A percentile compares a stretch with the other conserved stretches of the same genome.
Conservation (phyloP, 2,888 invertebrate species). For the Caradrina kadenii region DNA sequence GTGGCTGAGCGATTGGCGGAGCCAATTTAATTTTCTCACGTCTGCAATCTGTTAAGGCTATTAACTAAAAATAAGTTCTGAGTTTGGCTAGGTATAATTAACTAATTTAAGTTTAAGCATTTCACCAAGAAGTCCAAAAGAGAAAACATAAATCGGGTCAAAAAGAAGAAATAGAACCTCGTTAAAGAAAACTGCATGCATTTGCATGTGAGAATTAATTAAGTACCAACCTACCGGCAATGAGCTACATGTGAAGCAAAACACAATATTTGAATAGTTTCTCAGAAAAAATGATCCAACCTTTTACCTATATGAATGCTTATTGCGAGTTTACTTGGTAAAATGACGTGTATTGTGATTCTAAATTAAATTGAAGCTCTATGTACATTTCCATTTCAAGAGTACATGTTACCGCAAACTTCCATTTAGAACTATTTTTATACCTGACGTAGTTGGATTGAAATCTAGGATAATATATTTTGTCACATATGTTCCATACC, state of each 20-base stretch:
- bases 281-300: background rate
- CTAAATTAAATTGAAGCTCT: constrained; percentile 20
- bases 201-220: background rate
- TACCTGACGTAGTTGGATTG: constrained; percentile 14
- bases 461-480: constrained; percentile 12
- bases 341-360: constrained; percentile 15
- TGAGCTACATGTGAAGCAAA: background rate
- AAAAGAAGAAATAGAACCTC: constrained; percentile 10
- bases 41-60: background rate
- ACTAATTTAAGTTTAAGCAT: too few species aligned
- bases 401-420: constrained; percentile 12
- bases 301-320: constrained; percentile 23
- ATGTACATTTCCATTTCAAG: constrained; percentile 15
- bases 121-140: too few species aligned
- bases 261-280: constrained; percentile 6
- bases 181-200: constrained; percentile 13
- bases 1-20: background rate
- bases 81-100: too few species aligned
- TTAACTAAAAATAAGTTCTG: too few species aligned
- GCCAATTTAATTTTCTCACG: background rate
- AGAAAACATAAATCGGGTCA: background rate
- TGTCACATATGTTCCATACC: background rate
- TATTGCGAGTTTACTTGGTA: constrained; percentile 1
- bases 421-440: constrained; percentile 19
- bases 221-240: background rate